phyloP scores from a whole-genome alignment of 2,888 invertebrate species.

The Ypsolopha sequella region DNA sequence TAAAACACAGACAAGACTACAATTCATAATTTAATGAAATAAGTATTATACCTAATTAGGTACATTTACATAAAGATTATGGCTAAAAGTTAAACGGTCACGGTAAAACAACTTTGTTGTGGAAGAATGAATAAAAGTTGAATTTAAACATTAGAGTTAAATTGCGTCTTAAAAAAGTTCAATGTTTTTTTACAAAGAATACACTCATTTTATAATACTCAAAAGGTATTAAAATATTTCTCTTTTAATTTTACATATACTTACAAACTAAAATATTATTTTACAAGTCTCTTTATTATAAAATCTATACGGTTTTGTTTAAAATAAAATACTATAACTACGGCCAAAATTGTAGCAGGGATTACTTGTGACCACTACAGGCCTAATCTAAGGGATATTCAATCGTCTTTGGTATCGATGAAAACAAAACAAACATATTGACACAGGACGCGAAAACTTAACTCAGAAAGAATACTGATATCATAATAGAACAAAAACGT shows the following conservation, averaged over 20 bases:
- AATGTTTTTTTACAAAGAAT: background rate
- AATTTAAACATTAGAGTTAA: background rate
- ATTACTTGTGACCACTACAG: constrained; percentile 27
- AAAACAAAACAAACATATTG: constrained; percentile 38
- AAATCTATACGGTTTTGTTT: constrained; percentile 13
- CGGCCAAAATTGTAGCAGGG: constrained; percentile 30
- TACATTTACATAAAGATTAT: constrained; percentile 48
- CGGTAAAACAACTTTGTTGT: constrained; percentile 8
- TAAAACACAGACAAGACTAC: constrained; percentile 16
- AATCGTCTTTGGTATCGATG: constrained; percentile 68
- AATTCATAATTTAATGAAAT: constrained; percentile 62
- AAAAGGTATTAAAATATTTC: constrained; percentile 58
- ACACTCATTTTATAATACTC: constrained; percentile 37
- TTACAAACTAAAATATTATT: constrained; percentile 43
- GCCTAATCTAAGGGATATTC: constrained; percentile 59
- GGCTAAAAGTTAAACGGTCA: constrained; percentile 40
- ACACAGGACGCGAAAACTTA: constrained; percentile 34
- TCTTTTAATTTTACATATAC: constrained; percentile 36
- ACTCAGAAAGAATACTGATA: constrained; percentile 55
- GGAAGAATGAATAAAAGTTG: background rate
- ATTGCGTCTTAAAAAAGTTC: no score
- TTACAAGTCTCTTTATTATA: constrained; percentile 58
- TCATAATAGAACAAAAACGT: constrained; percentile 9
- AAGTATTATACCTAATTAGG: constrained; percentile 51
- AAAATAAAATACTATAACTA: constrained; percentile 18